Percentiles rank a stretch among this genome's conserved stretches.
phyloP scores from a whole-genome alignment of 2,888 invertebrate genomes.

The Campoplex nolae region DNA sequence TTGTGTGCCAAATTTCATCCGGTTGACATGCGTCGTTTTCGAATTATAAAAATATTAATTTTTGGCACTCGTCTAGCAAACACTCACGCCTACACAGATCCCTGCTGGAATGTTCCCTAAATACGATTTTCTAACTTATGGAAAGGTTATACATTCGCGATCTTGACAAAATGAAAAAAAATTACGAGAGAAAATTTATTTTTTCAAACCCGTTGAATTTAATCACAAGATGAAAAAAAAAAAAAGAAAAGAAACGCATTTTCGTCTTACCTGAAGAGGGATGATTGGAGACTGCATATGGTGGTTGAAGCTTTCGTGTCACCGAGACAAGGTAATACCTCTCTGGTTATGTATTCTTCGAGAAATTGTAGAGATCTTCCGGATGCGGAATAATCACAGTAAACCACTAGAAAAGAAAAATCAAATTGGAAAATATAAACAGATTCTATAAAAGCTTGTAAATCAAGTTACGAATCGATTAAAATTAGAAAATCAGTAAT shows the following conservation, averaged over 20 bases:
- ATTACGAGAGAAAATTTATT: neutral
- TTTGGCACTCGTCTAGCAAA: conserved; percentile 30
- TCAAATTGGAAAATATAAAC: neutral
- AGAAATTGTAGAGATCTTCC: conserved; percentile 93
- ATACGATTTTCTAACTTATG: neutral
- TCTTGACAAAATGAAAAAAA: neutral
- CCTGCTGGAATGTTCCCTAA: neutral
- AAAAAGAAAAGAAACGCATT: neutral
- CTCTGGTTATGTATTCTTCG: conserved; percentile 92
- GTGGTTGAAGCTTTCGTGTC: conserved; percentile 93
- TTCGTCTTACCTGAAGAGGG: conserved; percentile 90
- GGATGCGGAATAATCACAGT: conserved; percentile 95
- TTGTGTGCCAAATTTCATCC: conserved; percentile 36
- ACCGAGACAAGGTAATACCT: conserved; percentile 93
- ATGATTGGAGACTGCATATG: conserved; percentile 94
- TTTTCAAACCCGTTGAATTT: neutral
- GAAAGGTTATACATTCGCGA: neutral
- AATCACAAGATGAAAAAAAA: neutral
- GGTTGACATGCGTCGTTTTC: conserved; percentile 8
- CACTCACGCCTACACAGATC: conserved; percentile 34
- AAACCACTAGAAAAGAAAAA: conserved; percentile 87
- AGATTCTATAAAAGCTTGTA: neutral
- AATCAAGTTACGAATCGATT: conserved; percentile 30
- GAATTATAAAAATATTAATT: conserved; percentile 39
- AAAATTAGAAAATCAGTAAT: conserved; percentile 16